A percentile compares a stretch with the other conserved stretches of the same genome.
Evolutionary conservation across 2,113 vertebrate species (phyloP).

Genomic region (Alligator mississippiensis): DNA sequence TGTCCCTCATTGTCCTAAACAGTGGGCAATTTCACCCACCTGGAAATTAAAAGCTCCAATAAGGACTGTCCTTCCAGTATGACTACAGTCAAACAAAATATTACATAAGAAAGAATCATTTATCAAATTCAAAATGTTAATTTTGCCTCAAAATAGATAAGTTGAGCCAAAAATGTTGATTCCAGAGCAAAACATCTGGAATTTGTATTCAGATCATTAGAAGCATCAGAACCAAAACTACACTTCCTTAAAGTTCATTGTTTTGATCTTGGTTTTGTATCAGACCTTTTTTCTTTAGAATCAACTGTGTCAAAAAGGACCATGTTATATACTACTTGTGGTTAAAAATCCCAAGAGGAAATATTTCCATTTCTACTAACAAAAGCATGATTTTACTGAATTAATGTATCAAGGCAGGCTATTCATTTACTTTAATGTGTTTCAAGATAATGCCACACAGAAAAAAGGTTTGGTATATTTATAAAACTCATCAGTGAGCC

Average conservation of each 20-base stretch:
- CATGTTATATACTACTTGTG: not conserved
- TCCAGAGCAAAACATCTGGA: not conserved
- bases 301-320: not conserved
- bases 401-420: slow-evolving; percentile 7
- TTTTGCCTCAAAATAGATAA: not conserved
- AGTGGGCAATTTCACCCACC: not conserved
- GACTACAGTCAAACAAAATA: not conserved
- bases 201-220: not conserved
- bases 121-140: not conserved
- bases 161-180: not conserved
- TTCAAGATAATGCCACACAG: slow-evolving; percentile 20
- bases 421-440: not conserved
- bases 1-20: not conserved
- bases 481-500: slow-evolving; percentile 49
- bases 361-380: slow-evolving; percentile 12
- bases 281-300: not conserved
- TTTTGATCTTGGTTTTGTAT: not conserved
- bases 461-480: slow-evolving; percentile 28
- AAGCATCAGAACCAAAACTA: not conserved
- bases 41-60: not conserved
- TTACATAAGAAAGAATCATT: not conserved
- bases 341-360: slow-evolving; percentile 51
- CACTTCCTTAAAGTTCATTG: not conserved
- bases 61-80: not conserved
- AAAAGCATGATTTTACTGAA: slow-evolving; percentile 34